phyloP scores from a whole-genome alignment of 2,797 vertebrate genomes.

The Chelonia mydas region DNA sequence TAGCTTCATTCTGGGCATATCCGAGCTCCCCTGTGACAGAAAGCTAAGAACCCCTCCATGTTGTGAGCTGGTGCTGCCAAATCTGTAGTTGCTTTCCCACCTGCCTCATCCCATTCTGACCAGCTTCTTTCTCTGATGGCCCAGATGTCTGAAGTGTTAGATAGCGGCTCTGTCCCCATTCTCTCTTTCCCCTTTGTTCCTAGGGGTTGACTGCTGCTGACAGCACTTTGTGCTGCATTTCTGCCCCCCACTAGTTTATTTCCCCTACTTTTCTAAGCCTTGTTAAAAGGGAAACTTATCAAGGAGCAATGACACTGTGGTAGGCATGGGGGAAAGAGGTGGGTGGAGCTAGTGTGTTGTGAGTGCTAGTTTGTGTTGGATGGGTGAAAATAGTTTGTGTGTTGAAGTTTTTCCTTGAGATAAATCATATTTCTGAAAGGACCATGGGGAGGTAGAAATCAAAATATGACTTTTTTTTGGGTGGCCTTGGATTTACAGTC shows the following conservation, averaged over 20 bases:
- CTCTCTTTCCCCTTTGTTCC: neutral
- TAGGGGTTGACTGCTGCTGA: neutral
- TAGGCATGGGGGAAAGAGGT: neutral
- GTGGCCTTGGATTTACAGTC: slow-evolving; percentile 50
- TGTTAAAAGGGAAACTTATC: neutral
- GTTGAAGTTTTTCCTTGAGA: neutral
- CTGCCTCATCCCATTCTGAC: neutral
- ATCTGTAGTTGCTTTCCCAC: neutral
- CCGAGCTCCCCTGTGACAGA: neutral
- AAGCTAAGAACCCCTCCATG: rapidly evolving
- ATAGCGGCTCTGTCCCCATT: neutral
- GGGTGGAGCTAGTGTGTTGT: neutral
- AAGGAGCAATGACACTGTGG: neutral
- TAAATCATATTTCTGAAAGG: rapidly evolving
- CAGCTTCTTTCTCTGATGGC: neutral
- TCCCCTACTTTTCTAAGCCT: neutral
- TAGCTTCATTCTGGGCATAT: rapidly evolving
- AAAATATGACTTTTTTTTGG: neutral
- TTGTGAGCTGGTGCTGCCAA: neutral
- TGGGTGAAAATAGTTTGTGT: neutral
- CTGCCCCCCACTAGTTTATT: neutral
- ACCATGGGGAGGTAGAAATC: neutral
- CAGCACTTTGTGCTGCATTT: neutral
- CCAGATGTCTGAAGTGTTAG: neutral
- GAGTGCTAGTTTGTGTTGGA: neutral